These are phyloP conservation scores for Pteropus alecto DNA, from an alignment of 2,113 vertebrate genomes.

Conservation along the genomic window DNA sequence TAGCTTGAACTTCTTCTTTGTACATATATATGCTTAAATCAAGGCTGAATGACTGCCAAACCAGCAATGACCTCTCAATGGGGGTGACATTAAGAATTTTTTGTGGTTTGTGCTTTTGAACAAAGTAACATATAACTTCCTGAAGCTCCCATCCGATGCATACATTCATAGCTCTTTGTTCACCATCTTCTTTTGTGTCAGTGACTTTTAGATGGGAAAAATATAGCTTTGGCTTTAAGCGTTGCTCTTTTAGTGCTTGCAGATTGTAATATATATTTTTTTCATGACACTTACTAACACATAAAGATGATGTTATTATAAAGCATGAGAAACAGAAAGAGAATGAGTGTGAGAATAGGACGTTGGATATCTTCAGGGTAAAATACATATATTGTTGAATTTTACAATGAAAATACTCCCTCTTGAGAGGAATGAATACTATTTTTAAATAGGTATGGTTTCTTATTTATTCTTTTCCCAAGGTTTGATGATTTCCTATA, in stretches of 20 bases:
- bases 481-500: neutral
- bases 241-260: neutral
- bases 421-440: neutral
- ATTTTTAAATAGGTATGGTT: neutral
- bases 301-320: neutral
- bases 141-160: neutral
- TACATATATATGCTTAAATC: slow-evolving; percentile 16
- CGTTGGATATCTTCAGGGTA: neutral
- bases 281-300: neutral
- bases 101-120: neutral
- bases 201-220: neutral
- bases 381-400: neutral
- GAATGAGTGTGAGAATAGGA: neutral
- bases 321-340: neutral
- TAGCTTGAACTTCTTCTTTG: neutral
- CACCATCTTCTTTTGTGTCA: neutral
- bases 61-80: slow-evolving; percentile 19
- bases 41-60: neutral
- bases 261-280: slow-evolving; percentile 24
- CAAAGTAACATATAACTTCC: neutral
- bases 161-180: neutral
- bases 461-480: neutral
- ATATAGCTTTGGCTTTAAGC: neutral
- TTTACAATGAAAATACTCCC: neutral
- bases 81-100: slow-evolving; percentile 17